Conservation (phyloP, 2,888 invertebrate species). For the Horisme vitalbata region DNA sequence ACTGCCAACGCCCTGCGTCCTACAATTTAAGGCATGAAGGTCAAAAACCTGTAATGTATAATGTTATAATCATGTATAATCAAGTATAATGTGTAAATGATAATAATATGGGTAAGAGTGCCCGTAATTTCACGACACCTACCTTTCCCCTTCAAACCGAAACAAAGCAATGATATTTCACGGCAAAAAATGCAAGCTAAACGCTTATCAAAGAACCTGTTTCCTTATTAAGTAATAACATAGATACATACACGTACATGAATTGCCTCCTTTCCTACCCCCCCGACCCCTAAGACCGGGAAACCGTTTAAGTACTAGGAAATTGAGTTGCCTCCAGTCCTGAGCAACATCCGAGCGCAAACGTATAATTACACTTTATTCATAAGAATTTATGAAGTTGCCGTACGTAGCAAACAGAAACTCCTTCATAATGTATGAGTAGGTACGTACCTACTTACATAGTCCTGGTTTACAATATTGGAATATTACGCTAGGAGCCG, state of each 20-base stretch:
- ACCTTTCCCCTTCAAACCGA: neutral
- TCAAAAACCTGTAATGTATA: no score
- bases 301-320: slow-evolving; percentile 58
- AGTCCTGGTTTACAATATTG: neutral
- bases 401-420: slow-evolving; percentile 4
- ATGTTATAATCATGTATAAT: no score
- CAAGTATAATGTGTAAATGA: no score
- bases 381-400: slow-evolving; percentile 20
- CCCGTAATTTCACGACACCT: no score
- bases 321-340: slow-evolving; percentile 53
- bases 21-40: no score
- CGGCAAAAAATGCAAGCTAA: neutral
- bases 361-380: slow-evolving; percentile 45
- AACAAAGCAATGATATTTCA: neutral
- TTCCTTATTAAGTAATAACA: neutral
- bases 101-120: no score
- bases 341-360: slow-evolving; percentile 39
- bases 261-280: slow-evolving; percentile 37
- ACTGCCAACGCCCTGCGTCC: no score
- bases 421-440: neutral
- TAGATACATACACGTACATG: slow-evolving; percentile 14
- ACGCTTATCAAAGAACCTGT: neutral
- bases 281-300: slow-evolving; percentile 34
- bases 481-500: neutral
- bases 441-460: neutral